A percentile compares a stretch with the other conserved stretches of the same genome.
Evolutionary conservation across 2,888 invertebrate genomes (phyloP).

Genomic region (Tholera decimalis): DNA sequence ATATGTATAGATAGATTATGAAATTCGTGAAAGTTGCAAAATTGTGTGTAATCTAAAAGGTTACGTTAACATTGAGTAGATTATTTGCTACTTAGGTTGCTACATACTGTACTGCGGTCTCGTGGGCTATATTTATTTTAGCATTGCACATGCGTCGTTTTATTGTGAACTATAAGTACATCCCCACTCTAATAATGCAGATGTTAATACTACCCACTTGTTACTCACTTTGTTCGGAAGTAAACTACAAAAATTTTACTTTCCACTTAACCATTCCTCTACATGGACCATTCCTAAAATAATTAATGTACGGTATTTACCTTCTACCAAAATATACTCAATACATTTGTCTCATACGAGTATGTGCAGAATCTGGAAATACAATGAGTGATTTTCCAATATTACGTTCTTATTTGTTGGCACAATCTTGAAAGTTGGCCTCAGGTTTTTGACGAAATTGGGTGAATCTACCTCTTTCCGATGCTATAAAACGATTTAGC

Average conservation of each 20-base stretch:
- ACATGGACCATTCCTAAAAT: slow-evolving; percentile 1
- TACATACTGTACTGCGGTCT: slow-evolving; percentile 42
- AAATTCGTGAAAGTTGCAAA: slow-evolving; percentile 5
- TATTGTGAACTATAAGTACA: slow-evolving; percentile 58
- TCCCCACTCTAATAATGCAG: slow-evolving; percentile 70
- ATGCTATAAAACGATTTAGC: slow-evolving; percentile 52
- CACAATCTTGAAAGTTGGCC: slow-evolving; percentile 45
- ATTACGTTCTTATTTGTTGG: slow-evolving; percentile 31
- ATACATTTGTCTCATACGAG: slow-evolving; percentile 3
- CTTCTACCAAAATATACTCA: not conserved
- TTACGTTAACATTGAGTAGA: slow-evolving; percentile 18
- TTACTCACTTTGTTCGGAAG: slow-evolving; percentile 56
- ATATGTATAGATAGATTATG: no score
- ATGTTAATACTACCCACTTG: slow-evolving; percentile 64
- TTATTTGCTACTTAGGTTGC: slow-evolving; percentile 1
- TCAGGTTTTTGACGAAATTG: slow-evolving; percentile 52
- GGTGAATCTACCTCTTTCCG: slow-evolving; percentile 41
- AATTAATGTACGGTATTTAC: slow-evolving; percentile 3
- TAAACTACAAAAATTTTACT: slow-evolving; percentile 50
- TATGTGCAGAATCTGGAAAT: slow-evolving; percentile 11
- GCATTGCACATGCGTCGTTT: slow-evolving; percentile 71
- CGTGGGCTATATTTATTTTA: slow-evolving; percentile 69
- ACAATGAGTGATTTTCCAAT: slow-evolving; percentile 45
- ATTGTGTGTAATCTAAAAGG: slow-evolving; percentile 4
- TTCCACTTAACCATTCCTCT: slow-evolving; percentile 24